A percentile compares a stretch with the other conserved stretches of the same genome.
Evolutionary conservation across 2,888 invertebrate species (phyloP).

Genomic region (Bellardia bayeri): DNA sequence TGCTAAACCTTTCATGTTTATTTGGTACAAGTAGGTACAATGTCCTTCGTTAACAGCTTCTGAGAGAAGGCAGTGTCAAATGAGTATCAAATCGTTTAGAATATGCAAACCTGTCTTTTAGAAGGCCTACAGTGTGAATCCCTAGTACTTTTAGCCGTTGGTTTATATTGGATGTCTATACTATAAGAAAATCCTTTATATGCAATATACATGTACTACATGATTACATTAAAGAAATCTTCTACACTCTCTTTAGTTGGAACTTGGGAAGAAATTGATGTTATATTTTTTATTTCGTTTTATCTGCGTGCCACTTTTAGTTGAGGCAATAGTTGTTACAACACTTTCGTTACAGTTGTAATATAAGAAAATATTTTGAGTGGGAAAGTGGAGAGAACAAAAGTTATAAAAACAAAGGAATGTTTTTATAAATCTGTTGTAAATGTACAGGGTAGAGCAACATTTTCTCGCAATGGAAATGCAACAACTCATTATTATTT

Average conservation of each 20-base stretch:
- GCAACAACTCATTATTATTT: no score
- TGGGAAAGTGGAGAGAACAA: constrained; percentile 2
- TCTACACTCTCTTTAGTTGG: constrained; percentile 30
- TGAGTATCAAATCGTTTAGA: no score
- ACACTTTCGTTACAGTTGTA: constrained; percentile 33
- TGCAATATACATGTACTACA: constrained; percentile 27
- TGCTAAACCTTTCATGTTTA: no score
- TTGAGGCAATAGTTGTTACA: constrained; percentile 21
- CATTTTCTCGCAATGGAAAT: no score
- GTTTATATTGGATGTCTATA: neutral
- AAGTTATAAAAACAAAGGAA: constrained; percentile 44
- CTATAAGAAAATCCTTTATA: constrained; percentile 38
- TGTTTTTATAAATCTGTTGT: neutral
- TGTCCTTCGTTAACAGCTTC: no score
- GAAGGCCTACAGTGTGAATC: no score
- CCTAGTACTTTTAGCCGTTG: no score
- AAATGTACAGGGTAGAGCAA: constrained; percentile 19
- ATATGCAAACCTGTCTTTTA: no score
- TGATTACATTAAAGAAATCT: constrained; percentile 63
- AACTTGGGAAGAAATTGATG: constrained; percentile 22
- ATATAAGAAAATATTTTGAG: constrained; percentile 22
- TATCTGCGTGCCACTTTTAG: constrained; percentile 47
- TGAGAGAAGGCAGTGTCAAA: no score
- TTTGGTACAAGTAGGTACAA: no score
- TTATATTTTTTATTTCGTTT: constrained; percentile 42